Evolutionary conservation across 1,140 invertebrate species (phyloP).

Genomic region (Drosophila littoralis): DNA sequence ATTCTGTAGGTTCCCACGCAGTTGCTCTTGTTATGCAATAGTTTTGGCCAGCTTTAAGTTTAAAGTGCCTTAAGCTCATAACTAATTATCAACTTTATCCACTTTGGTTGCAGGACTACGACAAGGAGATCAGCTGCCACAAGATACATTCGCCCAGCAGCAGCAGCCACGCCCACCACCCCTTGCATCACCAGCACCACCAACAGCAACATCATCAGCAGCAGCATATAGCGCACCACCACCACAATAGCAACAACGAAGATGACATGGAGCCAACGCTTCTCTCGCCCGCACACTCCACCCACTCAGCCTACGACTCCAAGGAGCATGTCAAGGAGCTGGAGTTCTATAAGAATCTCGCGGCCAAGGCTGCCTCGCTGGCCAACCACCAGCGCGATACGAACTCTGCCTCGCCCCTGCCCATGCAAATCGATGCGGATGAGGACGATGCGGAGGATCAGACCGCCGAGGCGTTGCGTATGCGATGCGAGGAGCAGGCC

Average conservation of each 20-base stretch:
- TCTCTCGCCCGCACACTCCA: conserved; percentile 62
- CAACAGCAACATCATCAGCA: conserved; percentile 5
- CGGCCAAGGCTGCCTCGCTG: conserved; percentile 76
- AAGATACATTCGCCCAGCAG: conserved; percentile 75
- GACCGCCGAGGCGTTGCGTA: conserved; percentile 56
- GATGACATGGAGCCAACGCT: conserved; percentile 65
- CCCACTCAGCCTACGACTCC: conserved; percentile 60
- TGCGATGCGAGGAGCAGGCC: conserved; percentile 80
- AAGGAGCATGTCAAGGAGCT: conserved; percentile 80
- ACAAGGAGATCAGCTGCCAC: conserved; percentile 78
- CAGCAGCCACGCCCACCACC: conserved; percentile 47
- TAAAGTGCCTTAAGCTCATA: neutral
- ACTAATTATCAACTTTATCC: conserved; percentile 23
- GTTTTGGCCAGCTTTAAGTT: neutral
- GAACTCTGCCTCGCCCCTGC: conserved; percentile 65
- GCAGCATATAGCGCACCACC: conserved; percentile 25
- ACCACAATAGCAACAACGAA: conserved; percentile 48
- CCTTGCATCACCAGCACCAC: conserved; percentile 42
- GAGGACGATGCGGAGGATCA: conserved; percentile 53
- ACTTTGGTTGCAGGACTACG: conserved; percentile 67
- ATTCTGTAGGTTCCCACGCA: conserved; percentile 6
- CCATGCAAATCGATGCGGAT: conserved; percentile 79
- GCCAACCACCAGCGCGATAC: conserved; percentile 57
- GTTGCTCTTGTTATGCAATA: conserved; percentile 16
- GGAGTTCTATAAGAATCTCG: conserved; percentile 81